phyloP scores from a whole-genome alignment of 2,888 invertebrate species.

The Papilio protenor region DNA sequence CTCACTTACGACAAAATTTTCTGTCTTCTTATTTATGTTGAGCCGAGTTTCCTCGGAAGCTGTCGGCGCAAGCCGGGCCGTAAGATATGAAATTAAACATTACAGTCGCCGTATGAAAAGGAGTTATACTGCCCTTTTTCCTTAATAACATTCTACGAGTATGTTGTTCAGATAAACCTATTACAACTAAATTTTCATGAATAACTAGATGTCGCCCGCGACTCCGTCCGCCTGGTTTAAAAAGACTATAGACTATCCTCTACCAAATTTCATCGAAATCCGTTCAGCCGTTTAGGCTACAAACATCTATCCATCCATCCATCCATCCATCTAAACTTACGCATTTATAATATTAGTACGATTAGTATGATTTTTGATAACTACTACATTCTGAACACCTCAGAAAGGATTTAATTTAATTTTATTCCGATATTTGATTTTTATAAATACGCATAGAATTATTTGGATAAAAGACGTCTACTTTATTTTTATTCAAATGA shows the following conservation, averaged over 20 bases:
- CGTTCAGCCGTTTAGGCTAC: too few species aligned
- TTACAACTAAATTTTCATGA: background rate
- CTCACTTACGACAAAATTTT: constrained; percentile 82
- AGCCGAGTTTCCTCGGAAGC: constrained; percentile 63
- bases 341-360: too few species aligned
- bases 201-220: too few species aligned
- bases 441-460: too few species aligned
- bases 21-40: constrained; percentile 78
- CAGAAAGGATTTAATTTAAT: background rate
- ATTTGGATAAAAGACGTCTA: too few species aligned
- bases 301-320: too few species aligned
- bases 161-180: constrained; percentile 14
- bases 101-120: constrained; percentile 38
- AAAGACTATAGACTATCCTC: too few species aligned
- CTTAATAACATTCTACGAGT: background rate
- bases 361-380: background rate
- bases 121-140: constrained; percentile 15
- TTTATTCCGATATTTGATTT: background rate
- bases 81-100: constrained; percentile 56
- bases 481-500: too few species aligned
- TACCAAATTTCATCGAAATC: too few species aligned
- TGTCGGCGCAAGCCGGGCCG: constrained; percentile 67
- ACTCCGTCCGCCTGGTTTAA: too few species aligned
- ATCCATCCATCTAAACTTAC: too few species aligned
- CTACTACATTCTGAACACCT: background rate